A percentile compares a stretch with the other conserved stretches of the same genome.
These are phyloP conservation scores for Carassius gibelio DNA, from an alignment of 2,113 vertebrate genomes.

Conservation along the genomic window DNA sequence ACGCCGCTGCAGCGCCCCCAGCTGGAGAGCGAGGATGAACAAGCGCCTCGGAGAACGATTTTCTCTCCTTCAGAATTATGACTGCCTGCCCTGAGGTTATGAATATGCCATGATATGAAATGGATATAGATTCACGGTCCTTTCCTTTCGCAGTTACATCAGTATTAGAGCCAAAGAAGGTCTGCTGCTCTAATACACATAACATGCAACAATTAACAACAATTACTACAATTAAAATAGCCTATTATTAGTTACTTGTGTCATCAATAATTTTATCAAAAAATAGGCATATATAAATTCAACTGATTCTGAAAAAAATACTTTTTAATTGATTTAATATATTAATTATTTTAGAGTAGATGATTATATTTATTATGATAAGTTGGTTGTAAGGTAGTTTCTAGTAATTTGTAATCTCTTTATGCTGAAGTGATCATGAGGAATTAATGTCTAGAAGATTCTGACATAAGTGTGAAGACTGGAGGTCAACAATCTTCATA, in stretches of 20 bases:
- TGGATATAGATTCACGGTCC: background rate
- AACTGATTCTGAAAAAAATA: background rate
- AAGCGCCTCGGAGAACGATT: slow-evolving; percentile 20
- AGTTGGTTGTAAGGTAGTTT: too few relatives aligned
- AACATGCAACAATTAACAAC: background rate
- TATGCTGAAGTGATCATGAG: too few relatives aligned
- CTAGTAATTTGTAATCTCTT: too few relatives aligned
- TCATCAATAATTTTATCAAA: background rate
- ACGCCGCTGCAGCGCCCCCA: slow-evolving; percentile 40
- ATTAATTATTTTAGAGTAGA: too few relatives aligned
- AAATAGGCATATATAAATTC: background rate
- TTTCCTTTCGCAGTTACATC: background rate
- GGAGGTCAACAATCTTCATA: too few relatives aligned
- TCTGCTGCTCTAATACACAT: background rate
- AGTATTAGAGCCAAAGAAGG: background rate
- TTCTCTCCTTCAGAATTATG: background rate
- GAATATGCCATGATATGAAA: background rate
- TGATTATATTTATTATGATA: too few relatives aligned
- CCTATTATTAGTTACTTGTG: too few relatives aligned
- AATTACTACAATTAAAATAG: background rate
- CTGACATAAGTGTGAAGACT: too few relatives aligned
- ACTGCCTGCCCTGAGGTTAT: background rate
- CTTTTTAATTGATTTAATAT: too few relatives aligned
- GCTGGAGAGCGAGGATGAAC: slow-evolving; percentile 21
- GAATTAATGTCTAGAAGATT: too few relatives aligned